These are phyloP conservation scores for Charadrius vociferus DNA, from an alignment of 2,113 vertebrate genomes.

Conservation along the genomic window DNA sequence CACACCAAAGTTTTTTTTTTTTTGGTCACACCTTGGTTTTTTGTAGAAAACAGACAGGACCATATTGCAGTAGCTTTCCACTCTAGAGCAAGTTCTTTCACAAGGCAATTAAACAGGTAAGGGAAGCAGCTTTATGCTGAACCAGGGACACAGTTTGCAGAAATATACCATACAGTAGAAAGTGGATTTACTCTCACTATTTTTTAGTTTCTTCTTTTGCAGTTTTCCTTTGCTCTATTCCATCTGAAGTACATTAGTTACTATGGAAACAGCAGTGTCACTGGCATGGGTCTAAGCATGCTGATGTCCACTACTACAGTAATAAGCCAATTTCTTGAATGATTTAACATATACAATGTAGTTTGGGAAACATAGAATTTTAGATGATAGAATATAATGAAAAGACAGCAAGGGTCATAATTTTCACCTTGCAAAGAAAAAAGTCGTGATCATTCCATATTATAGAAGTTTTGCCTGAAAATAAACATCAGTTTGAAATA, in stretches of 20 bases:
- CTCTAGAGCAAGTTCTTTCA: neutral
- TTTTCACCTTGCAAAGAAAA: neutral
- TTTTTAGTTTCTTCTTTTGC: neutral
- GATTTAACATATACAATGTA: neutral
- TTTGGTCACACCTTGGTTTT: neutral
- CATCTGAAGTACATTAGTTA: neutral
- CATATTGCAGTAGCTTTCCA: neutral
- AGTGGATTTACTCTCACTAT: neutral
- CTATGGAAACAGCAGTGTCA: neutral
- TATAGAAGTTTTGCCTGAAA: neutral
- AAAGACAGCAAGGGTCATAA: neutral
- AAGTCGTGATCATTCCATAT: neutral
- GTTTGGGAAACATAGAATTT: neutral
- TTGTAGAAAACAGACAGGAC: neutral
- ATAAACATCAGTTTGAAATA: neutral
- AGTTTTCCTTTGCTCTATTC: neutral
- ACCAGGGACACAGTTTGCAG: neutral
- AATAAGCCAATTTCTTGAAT: neutral
- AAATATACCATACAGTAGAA: neutral
- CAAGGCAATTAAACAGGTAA: neutral
- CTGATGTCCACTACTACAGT: neutral
- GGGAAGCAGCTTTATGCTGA: neutral
- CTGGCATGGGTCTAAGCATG: neutral
- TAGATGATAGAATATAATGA: neutral
- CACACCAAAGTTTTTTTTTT: no score